A percentile compares a stretch with the other conserved stretches of the same genome.
phyloP scores from a whole-genome alignment of 2,113 vertebrate genomes.

The Tragulus kanchil region DNA sequence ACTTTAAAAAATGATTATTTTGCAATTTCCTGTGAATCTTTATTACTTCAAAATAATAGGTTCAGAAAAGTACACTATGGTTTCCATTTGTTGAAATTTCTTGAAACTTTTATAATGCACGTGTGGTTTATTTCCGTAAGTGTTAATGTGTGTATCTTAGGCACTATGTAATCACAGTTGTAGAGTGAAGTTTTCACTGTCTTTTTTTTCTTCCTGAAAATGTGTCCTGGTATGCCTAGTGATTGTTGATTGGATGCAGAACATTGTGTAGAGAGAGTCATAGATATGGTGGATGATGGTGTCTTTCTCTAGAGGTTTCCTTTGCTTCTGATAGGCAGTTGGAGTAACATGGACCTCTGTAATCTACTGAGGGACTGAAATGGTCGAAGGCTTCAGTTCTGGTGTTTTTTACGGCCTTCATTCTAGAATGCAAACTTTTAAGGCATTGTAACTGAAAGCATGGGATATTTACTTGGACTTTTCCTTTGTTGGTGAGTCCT shows the following conservation, averaged over 20 bases:
- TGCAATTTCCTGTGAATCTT: not conserved
- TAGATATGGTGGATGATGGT: not conserved
- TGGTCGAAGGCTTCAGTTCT: not conserved
- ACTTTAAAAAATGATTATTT: not conserved
- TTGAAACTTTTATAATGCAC: not conserved
- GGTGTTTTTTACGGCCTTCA: not conserved
- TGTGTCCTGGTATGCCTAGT: not conserved
- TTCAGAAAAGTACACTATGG: not conserved
- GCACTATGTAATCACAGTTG: not conserved
- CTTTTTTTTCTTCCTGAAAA: not conserved
- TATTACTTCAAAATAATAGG: constrained; percentile 8
- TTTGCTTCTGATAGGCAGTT: constrained; percentile 15
- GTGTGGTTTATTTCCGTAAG: not conserved
- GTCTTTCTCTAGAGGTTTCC: not conserved
- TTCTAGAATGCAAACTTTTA: not conserved
- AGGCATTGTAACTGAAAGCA: not conserved
- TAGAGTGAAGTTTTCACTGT: not conserved
- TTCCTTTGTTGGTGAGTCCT: not conserved
- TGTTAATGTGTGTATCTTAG: not conserved
- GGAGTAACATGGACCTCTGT: not conserved
- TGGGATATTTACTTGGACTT: not conserved
- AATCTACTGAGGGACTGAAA: not conserved
- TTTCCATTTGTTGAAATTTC: constrained; percentile 37
- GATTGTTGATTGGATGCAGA: not conserved
- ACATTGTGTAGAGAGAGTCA: not conserved